phyloP scores from a whole-genome alignment of 2,797 vertebrate species.

The Pipistrellus kuhlii region DNA sequence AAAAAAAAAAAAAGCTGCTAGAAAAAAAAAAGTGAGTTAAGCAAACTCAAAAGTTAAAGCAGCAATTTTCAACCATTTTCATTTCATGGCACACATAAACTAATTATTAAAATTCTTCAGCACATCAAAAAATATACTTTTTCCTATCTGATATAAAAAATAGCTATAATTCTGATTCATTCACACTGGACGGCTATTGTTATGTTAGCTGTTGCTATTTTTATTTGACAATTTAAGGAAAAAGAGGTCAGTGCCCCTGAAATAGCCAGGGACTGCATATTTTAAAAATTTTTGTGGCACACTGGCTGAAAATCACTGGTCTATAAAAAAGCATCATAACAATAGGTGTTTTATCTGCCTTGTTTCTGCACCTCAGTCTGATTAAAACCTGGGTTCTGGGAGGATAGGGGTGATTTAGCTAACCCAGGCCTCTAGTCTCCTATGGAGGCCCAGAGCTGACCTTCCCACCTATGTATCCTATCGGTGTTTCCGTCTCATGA shows the following conservation, averaged over 20 bases:
- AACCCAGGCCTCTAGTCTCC: neutral
- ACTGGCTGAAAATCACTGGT: neutral
- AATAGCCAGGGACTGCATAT: neutral
- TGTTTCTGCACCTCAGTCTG: neutral
- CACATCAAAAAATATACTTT: neutral
- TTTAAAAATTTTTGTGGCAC: neutral
- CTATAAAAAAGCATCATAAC: slow-evolving; percentile 10
- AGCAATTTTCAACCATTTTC: neutral
- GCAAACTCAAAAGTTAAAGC: slow-evolving; percentile 23
- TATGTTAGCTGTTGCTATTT: neutral
- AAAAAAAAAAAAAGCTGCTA: neutral
- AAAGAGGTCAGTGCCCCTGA: neutral
- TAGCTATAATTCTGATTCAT: neutral
- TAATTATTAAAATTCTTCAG: neutral
- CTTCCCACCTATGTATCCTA: neutral
- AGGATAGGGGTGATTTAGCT: neutral
- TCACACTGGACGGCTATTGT: neutral
- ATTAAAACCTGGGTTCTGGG: neutral
- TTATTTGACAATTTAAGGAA: neutral
- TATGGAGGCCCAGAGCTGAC: neutral
- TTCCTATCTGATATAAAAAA: neutral
- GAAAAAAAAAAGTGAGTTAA: slow-evolving; percentile 36
- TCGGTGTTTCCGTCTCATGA: neutral
- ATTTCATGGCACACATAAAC: neutral
- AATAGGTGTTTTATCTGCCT: neutral